These are phyloP conservation scores for Fringilla coelebs DNA, from an alignment of 2,797 vertebrate species.

Conservation along the genomic window DNA sequence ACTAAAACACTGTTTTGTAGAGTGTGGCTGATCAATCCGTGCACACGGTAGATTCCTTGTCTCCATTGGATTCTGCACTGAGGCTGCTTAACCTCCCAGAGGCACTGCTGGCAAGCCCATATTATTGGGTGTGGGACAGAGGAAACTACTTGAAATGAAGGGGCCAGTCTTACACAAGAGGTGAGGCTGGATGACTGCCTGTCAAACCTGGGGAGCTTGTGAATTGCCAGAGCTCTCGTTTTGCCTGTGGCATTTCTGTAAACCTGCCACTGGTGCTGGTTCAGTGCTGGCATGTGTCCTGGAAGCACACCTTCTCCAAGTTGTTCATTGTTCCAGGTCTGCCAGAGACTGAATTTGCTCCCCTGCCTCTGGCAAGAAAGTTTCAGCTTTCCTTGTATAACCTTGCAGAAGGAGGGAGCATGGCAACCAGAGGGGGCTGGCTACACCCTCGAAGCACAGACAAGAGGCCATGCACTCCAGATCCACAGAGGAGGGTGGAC, in stretches of 20 bases:
- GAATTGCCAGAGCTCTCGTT: constrained; percentile 51
- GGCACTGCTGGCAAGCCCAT: neutral
- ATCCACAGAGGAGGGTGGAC: neutral
- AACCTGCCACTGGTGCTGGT: constrained; percentile 40
- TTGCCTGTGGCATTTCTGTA: constrained; percentile 59
- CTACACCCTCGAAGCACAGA: neutral
- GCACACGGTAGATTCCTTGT: neutral
- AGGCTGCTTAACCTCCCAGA: constrained; percentile 13
- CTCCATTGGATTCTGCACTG: neutral
- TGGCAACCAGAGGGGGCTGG: neutral
- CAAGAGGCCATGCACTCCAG: rapidly evolving
- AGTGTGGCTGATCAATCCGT: neutral
- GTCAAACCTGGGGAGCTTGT: constrained; percentile 27
- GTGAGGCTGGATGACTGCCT: constrained; percentile 54
- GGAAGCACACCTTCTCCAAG: constrained; percentile 52
- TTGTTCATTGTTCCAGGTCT: constrained; percentile 31
- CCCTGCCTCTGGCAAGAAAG: neutral
- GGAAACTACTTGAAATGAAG: constrained; percentile 42
- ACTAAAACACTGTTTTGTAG: neutral
- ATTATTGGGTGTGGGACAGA: constrained; percentile 40
- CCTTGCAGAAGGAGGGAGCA: neutral
- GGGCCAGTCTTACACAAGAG: constrained; percentile 48
- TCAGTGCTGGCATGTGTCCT: constrained; percentile 41
- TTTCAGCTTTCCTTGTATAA: constrained; percentile 23
- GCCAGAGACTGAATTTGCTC: constrained; percentile 6